Base-by-base conservation (phyloP, 2,797 vertebrate genomes). In the Diglossa cyanea region DNA sequence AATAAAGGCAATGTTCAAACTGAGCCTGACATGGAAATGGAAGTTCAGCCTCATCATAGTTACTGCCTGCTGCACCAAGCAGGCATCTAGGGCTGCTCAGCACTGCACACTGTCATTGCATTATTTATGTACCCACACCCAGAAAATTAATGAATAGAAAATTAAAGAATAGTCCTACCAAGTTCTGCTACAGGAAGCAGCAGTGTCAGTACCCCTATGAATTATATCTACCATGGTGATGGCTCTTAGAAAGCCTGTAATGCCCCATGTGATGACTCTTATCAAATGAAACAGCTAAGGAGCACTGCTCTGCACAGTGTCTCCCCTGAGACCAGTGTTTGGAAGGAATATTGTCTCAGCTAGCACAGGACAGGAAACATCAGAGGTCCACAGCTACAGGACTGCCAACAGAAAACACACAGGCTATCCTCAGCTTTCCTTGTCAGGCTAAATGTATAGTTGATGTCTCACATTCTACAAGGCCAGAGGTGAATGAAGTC, bases 1-100 rank as follows among this genome's bases (percentile, higher is more conserved):
- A 95, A 90, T 25, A 75, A 91, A 95, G 50, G 26, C 70, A 88
- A 61, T n/a, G 53, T 92, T 96, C 89, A 95, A 31, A 83, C 18
- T 50, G 63, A 93, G 33, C 58, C 76, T 88, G 45, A 67, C 39
- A 63, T 7, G 7, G 51, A 53, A 76, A 66, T 14, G 53, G 37
- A 92, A 89, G 26, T 78, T 79, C 65, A 86, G 77, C 30, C 91
- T 86, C 53, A 25, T 14, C 23, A 50, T 37, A 40, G 20, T 55
- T 90, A 82, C 24, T 60, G 63, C 44, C 23, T 11, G 28, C 51
- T 84, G 37, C 35, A 80, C 28, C 84, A 66, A 74, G 67, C 57
- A 93, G 66, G 30, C 31, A 60, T 18, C 35, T 57, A 79, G 72
- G 57, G 42, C 50, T 74, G 66, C 60, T 81, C 33, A 93, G 45